A percentile compares a stretch with the other conserved stretches of the same genome.
Evolutionary conservation across 2,113 vertebrate species (phyloP).

Genomic region (Philantomba maxwellii): DNA sequence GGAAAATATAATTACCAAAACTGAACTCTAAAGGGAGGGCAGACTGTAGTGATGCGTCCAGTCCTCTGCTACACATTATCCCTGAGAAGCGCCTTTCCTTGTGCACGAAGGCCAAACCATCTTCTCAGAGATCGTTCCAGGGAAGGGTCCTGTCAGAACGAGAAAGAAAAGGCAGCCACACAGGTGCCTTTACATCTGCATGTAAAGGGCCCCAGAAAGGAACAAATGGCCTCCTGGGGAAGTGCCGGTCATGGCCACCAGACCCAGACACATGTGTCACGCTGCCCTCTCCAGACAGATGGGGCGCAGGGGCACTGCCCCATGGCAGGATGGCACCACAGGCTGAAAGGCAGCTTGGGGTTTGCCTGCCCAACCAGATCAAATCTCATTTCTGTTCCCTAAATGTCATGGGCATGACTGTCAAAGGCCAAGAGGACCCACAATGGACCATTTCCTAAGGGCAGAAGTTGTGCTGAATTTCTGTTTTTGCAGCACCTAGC

Average conservation of each 20-base stretch:
- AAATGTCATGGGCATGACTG: not conserved
- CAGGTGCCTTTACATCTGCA: not conserved
- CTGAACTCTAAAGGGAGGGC: not conserved
- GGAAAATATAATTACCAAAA: not conserved
- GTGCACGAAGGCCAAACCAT: not conserved
- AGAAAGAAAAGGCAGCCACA: not conserved
- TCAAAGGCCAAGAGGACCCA: not conserved
- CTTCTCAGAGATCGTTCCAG: not conserved
- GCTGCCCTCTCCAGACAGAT: not conserved
- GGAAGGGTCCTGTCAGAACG: too few relatives aligned
- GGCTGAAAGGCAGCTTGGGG: not conserved
- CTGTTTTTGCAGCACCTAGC: not conserved
- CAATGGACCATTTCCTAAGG: not conserved
- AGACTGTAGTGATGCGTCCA: not conserved
- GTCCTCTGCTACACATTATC: not conserved
- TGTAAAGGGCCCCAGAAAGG: not conserved
- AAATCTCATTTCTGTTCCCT: not conserved
- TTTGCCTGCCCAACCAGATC: not conserved
- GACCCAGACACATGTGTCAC: not conserved
- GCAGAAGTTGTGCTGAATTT: not conserved
- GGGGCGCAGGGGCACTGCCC: rapidly evolving
- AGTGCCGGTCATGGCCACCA: not conserved
- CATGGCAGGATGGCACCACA: not conserved
- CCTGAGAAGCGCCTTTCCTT: not conserved
- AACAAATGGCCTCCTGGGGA: not conserved